Percentiles rank a stretch among this genome's conserved stretches.
Conservation (phyloP, 2,797 vertebrate species). For the Microctenopoma lineatum region DNA sequence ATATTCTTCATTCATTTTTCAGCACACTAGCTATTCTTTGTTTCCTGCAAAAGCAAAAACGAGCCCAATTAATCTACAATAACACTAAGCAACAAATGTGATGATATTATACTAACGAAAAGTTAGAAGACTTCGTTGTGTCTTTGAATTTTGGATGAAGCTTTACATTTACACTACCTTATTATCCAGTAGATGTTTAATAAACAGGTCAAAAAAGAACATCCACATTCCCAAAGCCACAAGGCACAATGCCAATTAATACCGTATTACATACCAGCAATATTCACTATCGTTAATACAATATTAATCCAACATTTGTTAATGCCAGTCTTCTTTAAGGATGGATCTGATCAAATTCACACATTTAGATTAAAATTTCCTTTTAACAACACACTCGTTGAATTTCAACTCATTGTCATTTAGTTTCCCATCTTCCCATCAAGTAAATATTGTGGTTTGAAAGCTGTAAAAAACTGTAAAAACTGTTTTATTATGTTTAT, state of each 20-base stretch:
- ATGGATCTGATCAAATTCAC: not conserved
- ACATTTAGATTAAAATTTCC: not conserved
- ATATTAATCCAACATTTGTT: not conserved
- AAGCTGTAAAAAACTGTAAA: not conserved
- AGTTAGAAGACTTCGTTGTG: too few relatives aligned
- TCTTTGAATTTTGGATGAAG: too few relatives aligned
- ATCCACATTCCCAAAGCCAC: too few relatives aligned
- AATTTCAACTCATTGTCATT: not conserved
- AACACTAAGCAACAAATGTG: too few relatives aligned
- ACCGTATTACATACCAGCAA: too few relatives aligned
- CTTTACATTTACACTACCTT: too few relatives aligned
- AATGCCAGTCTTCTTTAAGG: not conserved
- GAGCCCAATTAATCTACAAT: too few relatives aligned
- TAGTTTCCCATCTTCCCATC: not conserved
- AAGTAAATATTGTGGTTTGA: not conserved
- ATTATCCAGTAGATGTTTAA: not conserved
- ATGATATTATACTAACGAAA: too few relatives aligned
- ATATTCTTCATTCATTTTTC: not conserved
- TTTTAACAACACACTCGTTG: not conserved
- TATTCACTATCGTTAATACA: too few relatives aligned
- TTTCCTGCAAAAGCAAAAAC: not conserved
- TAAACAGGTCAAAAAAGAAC: not conserved
- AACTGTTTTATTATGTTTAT: not conserved
- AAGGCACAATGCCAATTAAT: too few relatives aligned
- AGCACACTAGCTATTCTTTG: too few relatives aligned